Evolutionary conservation across 2,888 invertebrate genomes (phyloP).

Genomic region (Cataglyphis cursor): DNA sequence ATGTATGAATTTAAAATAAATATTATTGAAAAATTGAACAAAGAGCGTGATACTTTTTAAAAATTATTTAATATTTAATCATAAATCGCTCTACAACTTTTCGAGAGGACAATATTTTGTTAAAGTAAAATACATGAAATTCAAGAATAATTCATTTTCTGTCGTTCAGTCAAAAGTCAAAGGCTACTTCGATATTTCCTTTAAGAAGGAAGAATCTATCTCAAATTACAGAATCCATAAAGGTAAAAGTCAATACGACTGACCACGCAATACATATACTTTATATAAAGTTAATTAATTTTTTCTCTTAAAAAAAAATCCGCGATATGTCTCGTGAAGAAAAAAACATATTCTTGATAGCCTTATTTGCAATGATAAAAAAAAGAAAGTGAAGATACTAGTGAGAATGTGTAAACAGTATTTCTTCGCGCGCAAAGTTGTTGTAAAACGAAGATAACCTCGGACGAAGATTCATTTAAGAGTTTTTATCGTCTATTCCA

Average conservation of each 20-base stretch:
- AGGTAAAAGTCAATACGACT: background rate
- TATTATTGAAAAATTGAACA: background rate
- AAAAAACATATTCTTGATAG: slow-evolving; percentile 22
- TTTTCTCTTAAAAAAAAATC: background rate
- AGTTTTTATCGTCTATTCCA: slow-evolving; percentile 34
- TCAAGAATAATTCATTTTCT: slow-evolving; percentile 5
- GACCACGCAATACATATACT: background rate
- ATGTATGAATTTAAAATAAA: background rate
- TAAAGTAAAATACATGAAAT: background rate
- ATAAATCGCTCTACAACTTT: background rate
- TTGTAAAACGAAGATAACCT: slow-evolving; percentile 32
- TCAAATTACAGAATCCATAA: background rate
- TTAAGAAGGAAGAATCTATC: background rate
- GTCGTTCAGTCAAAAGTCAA: background rate
- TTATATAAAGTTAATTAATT: slow-evolving; percentile 32
- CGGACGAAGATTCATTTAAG: slow-evolving; percentile 48
- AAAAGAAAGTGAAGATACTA: background rate
- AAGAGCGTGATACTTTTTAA: background rate
- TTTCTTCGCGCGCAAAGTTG: slow-evolving; percentile 19
- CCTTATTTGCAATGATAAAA: background rate
- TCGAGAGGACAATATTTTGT: slow-evolving; percentile 11
- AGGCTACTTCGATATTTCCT: background rate
- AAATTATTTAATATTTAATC: background rate
- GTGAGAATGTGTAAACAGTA: slow-evolving; percentile 31
- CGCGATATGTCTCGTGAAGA: background rate